Conservation (phyloP, 1,140 invertebrate genomes). For the Lucilia sericata region DNA sequence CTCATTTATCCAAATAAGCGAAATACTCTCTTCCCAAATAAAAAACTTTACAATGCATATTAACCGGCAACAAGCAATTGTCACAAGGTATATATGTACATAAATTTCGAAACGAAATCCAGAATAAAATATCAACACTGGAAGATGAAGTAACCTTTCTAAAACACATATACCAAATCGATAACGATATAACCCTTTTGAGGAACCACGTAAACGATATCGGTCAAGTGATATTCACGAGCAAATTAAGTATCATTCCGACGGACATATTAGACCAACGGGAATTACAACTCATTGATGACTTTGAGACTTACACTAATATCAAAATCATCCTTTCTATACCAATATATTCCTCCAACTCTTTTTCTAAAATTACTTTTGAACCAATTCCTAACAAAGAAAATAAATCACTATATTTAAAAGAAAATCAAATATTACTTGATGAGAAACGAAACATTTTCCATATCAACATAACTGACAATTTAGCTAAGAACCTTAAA, state of each 20-base stretch:
- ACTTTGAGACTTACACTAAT: slow-evolving; percentile 12
- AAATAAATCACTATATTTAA: not conserved
- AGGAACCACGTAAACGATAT: slow-evolving; percentile 9
- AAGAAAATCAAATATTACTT: slow-evolving; percentile 10
- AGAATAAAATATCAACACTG: slow-evolving; percentile 14
- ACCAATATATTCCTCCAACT: not conserved
- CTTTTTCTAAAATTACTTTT: not conserved
- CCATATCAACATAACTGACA: not conserved
- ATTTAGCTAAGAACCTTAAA: slow-evolving; percentile 24
- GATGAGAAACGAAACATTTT: slow-evolving; percentile 1
- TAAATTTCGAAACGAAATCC: slow-evolving; percentile 29
- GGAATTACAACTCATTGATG: slow-evolving; percentile 13
- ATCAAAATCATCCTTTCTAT: slow-evolving; percentile 18
- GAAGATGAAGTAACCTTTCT: slow-evolving; percentile 10
- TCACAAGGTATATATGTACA: slow-evolving; percentile 8
- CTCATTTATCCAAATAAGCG: not conserved
- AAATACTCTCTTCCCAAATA: slow-evolving; percentile 4
- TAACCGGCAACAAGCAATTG: not conserved
- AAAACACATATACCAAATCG: slow-evolving; percentile 9
- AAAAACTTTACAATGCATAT: not conserved
- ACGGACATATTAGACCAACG: slow-evolving; percentile 13
- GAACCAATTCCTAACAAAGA: not conserved
- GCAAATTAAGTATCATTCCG: not conserved
- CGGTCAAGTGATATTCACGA: not conserved
- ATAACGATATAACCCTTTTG: not conserved